Conservation (phyloP, 2,888 invertebrate species). For the Rhorus exstirpatorius region DNA sequence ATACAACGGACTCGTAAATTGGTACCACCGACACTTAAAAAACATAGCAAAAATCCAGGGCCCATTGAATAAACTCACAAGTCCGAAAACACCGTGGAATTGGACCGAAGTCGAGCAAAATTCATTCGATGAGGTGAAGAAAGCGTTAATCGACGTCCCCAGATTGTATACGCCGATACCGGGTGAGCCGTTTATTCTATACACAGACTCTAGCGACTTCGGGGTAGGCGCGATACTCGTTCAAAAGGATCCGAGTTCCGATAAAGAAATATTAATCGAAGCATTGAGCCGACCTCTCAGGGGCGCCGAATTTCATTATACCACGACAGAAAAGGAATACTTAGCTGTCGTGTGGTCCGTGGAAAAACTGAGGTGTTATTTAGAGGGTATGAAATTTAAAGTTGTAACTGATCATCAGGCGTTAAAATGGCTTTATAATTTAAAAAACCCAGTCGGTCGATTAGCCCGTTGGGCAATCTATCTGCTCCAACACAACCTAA, state of each 20-base stretch:
- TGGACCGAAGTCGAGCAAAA: constrained; percentile 63
- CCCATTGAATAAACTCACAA: constrained; percentile 61
- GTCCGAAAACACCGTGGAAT: constrained; percentile 52
- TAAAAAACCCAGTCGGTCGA: constrained; percentile 43
- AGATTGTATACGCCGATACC: constrained; percentile 57
- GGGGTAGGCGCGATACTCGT: constrained; percentile 59
- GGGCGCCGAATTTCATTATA: constrained; percentile 16
- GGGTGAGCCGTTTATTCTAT: constrained; percentile 53
- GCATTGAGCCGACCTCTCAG: constrained; percentile 28
- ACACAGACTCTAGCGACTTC: constrained; percentile 66
- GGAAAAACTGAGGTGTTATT: constrained; percentile 47
- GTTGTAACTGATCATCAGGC: constrained; percentile 59
- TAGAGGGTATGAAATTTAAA: constrained; percentile 45
- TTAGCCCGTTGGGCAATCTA: constrained; percentile 15
- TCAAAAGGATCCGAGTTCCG: constrained; percentile 31
- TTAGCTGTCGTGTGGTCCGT: constrained; percentile 6
- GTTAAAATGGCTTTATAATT: constrained; percentile 26
- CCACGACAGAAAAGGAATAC: constrained; percentile 12
- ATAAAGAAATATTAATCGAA: constrained; percentile 42
- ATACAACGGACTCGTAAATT: constrained; percentile 55
- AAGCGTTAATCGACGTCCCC: constrained; percentile 46
- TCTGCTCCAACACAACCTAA: background rate
- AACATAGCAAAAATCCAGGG: constrained; percentile 56
- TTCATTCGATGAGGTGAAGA: constrained; percentile 51
- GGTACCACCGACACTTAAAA: constrained; percentile 59